These are phyloP conservation scores for Bombus soroeensis DNA, from an alignment of 1,140 invertebrate genomes.

Conservation along the genomic window DNA sequence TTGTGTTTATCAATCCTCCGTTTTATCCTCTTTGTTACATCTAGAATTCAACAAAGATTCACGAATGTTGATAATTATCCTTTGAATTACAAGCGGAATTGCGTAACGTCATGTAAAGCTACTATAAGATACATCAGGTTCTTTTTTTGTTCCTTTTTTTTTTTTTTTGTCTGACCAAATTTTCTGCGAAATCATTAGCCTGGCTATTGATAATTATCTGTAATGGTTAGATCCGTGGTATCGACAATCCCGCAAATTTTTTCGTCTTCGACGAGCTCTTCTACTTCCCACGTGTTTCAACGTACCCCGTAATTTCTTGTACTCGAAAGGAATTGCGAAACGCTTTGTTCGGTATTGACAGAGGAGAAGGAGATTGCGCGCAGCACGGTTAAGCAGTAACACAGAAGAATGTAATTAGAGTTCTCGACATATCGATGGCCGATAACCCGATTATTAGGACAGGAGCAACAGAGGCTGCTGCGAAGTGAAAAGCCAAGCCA, in stretches of 20 bases:
- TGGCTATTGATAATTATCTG: conserved; percentile 20
- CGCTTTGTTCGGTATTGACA: conserved; percentile 56
- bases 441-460: conserved; percentile 58
- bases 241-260: conserved; percentile 38
- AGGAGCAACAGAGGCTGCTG: conserved; percentile 23
- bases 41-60: conserved; percentile 9
- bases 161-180: background rate
- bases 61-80: background rate
- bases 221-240: conserved; percentile 24
- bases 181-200: background rate
- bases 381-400: conserved; percentile 49
- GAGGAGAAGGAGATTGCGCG: conserved; percentile 42
- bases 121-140: too few relatives aligned
- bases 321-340: conserved; percentile 57
- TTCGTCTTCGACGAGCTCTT: conserved; percentile 43
- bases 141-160: background rate
- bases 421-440: conserved; percentile 51
- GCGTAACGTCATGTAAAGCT: background rate
- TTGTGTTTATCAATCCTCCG: conserved; percentile 28
- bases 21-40: background rate
- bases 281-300: conserved; percentile 55
- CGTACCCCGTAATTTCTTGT: conserved; percentile 53
- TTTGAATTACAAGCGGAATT: background rate
- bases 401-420: conserved; percentile 59
- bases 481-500: conserved; percentile 20